A percentile compares a stretch with the other conserved stretches of the same genome.
phyloP scores from a whole-genome alignment of 2,797 vertebrate genomes.

The Nothura maculosa region DNA sequence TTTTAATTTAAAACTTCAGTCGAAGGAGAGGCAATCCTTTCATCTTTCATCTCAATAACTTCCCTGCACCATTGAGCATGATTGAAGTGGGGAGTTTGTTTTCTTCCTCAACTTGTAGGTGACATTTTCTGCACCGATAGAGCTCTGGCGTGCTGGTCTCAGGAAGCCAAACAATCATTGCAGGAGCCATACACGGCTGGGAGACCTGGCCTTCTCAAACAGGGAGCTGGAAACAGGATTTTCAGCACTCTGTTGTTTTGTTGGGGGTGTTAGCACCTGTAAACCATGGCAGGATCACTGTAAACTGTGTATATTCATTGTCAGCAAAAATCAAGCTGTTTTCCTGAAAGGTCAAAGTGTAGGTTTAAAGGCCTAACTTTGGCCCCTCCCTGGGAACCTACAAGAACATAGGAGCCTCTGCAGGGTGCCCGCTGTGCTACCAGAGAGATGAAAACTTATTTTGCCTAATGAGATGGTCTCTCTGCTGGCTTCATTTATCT shows the following conservation, averaged over 20 bases:
- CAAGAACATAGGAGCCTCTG: not conserved
- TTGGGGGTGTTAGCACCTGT: not conserved
- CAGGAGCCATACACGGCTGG: no score
- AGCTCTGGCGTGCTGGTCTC: not conserved
- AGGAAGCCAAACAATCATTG: not conserved
- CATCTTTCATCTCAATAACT: not conserved
- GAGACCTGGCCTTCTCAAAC: not conserved
- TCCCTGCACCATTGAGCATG: no score
- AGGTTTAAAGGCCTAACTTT: not conserved
- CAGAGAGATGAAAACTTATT: not conserved
- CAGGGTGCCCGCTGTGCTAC: not conserved
- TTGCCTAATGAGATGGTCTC: not conserved
- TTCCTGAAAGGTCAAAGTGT: not conserved
- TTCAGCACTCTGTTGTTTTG: no score
- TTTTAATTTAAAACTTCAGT: not conserved
- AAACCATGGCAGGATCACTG: not conserved
- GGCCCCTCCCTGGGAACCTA: not conserved
- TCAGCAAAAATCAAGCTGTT: not conserved
- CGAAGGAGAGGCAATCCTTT: not conserved
- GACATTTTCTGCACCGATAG: not conserved
- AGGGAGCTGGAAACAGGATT: not conserved
- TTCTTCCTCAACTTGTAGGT: not conserved
- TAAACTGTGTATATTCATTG: not conserved
- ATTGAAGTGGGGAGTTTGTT: not conserved
- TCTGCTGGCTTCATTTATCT: constrained; percentile 21